Base-by-base conservation (phyloP, 2,888 invertebrate genomes). In the Gymnosoma rotundatum region DNA sequence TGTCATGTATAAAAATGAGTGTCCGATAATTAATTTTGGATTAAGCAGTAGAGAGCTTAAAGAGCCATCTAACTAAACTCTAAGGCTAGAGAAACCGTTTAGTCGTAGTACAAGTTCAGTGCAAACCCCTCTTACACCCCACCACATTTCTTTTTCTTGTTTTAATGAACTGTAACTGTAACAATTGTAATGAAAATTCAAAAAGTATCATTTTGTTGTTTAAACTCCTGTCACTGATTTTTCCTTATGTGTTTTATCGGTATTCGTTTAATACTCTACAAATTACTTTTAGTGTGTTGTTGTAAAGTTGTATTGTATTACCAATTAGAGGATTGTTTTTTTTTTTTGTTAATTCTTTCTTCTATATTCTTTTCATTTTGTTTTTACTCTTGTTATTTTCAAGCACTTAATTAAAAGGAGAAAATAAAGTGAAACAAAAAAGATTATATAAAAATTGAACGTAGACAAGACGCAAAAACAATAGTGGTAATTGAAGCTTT, bases 391-490 rank as follows among this genome's bases (percentile, higher is more conserved):
- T 72, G 10, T 20, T 45, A 54, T 42, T 54, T 42, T 54, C 54
- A 45, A 74, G 54, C 74, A 74, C 74, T 74, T 74, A 74, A 74
- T 74, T 74, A 74, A 74, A 74, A 74, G 54, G 52, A 74, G 74
- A 63, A 74, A 54, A 54, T 74, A 52, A 38, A 74, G 32, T 25
- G 52, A 63, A 73, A 63, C 2, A 18, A 20, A 54, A 32, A 18
- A 12, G 0, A 32, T 38, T 38, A 2, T 9, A 42, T n/a, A 42
- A 42, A 42, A 42, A 38, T 38, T 7, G n/a, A 32, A n/a, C 50
- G 36, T 25, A 3, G 32, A 66, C 32, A 66, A 6, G 5, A 14
- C 14, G 20, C 36, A 36, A 36, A 36, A 36, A 8, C 3, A 16
- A n/a, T 18, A 18, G 36, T 20, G 12, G 9, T 38, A 54, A 74